A percentile compares a stretch with the other conserved stretches of the same genome.
Evolutionary conservation across 2,888 invertebrate species (phyloP).

Genomic region (Pomacea canaliculata): DNA sequence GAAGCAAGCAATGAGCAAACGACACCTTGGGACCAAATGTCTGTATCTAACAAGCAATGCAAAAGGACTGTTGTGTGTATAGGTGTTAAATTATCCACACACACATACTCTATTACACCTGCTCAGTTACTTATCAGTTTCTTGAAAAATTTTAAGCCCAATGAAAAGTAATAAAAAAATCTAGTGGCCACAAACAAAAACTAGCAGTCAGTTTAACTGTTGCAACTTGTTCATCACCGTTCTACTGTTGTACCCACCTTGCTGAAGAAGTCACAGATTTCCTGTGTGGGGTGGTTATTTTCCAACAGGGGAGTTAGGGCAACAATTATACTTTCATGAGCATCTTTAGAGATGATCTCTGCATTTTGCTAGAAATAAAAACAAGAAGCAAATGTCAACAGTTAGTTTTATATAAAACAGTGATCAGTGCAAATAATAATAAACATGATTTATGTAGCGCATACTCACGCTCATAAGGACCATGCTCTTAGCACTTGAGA

Average conservation of each 20-base stretch:
- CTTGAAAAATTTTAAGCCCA: too few species aligned
- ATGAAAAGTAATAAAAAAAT: too few species aligned
- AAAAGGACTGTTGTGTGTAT: background rate
- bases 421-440: too few species aligned
- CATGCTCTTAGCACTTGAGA: too few species aligned
- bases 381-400: background rate
- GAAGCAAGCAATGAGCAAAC: background rate
- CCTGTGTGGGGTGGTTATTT: slow-evolving; percentile 75
- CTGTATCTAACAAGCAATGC: background rate
- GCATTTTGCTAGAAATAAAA: slow-evolving; percentile 58
- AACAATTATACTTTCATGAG: slow-evolving; percentile 71
- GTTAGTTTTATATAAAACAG: too few species aligned
- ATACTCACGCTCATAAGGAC: too few species aligned
- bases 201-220: too few species aligned
- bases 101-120: too few species aligned
- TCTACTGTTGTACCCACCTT: slow-evolving; percentile 59
- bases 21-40: background rate
- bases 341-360: slow-evolving; percentile 65
- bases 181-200: too few species aligned
- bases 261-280: slow-evolving; percentile 76
- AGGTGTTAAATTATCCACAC: background rate
- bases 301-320: slow-evolving; percentile 79
- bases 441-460: too few species aligned
- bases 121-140: too few species aligned
- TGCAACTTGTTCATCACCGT: too few species aligned